These are phyloP conservation scores for Actinostola sp. DNA, from an alignment of 92 coral and sea anemone genomes.

Conservation along the genomic window DNA sequence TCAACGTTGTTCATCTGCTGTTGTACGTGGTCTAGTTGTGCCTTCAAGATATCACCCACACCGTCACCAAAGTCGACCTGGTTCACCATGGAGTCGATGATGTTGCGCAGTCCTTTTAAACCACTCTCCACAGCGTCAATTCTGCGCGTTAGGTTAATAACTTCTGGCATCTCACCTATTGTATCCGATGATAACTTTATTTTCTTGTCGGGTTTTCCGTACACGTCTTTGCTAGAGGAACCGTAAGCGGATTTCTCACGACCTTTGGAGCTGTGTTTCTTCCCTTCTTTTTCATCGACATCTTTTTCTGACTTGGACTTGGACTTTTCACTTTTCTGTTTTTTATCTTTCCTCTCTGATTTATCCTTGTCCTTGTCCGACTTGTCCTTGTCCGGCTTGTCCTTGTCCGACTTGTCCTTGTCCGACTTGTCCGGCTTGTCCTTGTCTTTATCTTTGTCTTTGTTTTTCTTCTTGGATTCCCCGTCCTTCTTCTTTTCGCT, in stretches of 20 bases:
- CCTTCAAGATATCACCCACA: slow-evolving; percentile 74
- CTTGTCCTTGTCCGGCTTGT: slow-evolving; percentile 54
- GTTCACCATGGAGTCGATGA: slow-evolving; percentile 87
- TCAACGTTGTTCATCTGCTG: slow-evolving; percentile 78
- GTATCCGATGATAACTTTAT: slow-evolving; percentile 58
- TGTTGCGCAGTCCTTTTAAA: slow-evolving; percentile 81
- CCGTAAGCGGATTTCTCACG: slow-evolving; percentile 55
- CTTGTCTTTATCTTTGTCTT: slow-evolving; percentile 59
- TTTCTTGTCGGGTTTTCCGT: slow-evolving; percentile 62
- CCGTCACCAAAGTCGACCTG: slow-evolving; percentile 91
- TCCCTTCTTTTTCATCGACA: slow-evolving; percentile 54
- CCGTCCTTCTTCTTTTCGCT: slow-evolving; percentile 64
- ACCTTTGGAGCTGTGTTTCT: slow-evolving; percentile 43
- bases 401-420: slow-evolving; percentile 68
- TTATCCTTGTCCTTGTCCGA: slow-evolving; percentile 60
- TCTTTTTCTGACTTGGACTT: slow-evolving; percentile 56
- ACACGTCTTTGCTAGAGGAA: slow-evolving; percentile 32
- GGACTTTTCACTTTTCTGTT: slow-evolving; percentile 41
- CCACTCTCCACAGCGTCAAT: slow-evolving; percentile 84
- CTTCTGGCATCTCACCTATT: slow-evolving; percentile 68
- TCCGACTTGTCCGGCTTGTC: slow-evolving; percentile 60
- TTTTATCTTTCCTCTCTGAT: slow-evolving; percentile 60
- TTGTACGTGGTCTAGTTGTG: slow-evolving; percentile 77
- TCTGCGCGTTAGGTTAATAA: slow-evolving; percentile 67
- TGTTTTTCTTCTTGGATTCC: slow-evolving; percentile 61